These are phyloP conservation scores for Oncorhynchus kisutch DNA, from an alignment of 2,113 vertebrate genomes.

Conservation along the genomic window DNA sequence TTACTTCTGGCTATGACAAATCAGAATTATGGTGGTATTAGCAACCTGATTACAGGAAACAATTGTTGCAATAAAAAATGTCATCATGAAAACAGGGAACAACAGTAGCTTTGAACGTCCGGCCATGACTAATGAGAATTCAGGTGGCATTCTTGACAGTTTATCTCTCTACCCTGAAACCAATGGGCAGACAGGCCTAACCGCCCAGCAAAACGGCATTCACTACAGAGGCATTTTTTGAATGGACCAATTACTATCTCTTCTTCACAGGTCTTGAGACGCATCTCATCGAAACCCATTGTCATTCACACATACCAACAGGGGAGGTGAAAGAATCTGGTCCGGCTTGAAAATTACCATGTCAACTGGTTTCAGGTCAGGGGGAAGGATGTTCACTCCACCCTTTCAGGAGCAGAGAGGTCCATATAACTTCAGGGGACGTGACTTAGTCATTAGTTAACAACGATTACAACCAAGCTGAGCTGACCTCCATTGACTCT, in stretches of 20 bases:
- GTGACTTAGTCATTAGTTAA: background rate
- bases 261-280: constrained; percentile 3
- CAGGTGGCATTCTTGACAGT: background rate
- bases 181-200: constrained; percentile 17
- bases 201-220: background rate
- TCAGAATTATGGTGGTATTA: too few relatives aligned
- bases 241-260: background rate
- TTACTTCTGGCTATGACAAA: too few relatives aligned
- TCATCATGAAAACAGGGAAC: too few relatives aligned
- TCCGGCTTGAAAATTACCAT: constrained; percentile 34
- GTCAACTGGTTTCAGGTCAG: constrained; percentile 53
- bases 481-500: constrained; percentile 12
- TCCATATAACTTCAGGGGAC: constrained; percentile 36
- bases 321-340: constrained; percentile 57
- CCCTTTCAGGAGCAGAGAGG: constrained; percentile 28
- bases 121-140: background rate
- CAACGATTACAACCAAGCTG: background rate
- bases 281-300: constrained; percentile 63
- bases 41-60: too few relatives aligned
- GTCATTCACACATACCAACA: background rate
- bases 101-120: background rate
- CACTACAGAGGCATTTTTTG: background rate
- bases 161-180: constrained; percentile 23
- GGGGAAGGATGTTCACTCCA: constrained; percentile 46
- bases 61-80: too few relatives aligned